Evolutionary conservation across 2,797 vertebrate genomes (phyloP).

Genomic region (Schizothorax lantsangensis): DNA sequence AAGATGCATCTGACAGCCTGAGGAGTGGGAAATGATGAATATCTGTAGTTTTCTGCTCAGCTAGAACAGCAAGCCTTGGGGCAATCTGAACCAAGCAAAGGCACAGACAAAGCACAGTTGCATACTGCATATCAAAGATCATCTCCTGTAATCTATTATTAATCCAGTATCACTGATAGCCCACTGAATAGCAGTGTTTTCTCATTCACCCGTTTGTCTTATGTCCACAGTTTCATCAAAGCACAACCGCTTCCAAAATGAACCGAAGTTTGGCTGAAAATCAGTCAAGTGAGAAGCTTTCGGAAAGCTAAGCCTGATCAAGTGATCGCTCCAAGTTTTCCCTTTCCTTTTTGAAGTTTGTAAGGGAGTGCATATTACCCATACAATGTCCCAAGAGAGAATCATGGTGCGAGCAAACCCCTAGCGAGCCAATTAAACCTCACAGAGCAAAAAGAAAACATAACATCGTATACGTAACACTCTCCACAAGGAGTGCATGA

Average conservation of each 20-base stretch:
- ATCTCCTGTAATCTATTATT: conserved; percentile 52
- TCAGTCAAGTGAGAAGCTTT: conserved; percentile 4
- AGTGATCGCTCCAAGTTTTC: background rate
- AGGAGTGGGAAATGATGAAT: conserved; percentile 39
- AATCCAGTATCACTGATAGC: conserved; percentile 50
- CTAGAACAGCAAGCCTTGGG: conserved; percentile 29
- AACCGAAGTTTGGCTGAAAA: conserved; percentile 2
- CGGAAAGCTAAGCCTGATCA: background rate
- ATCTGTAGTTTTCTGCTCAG: conserved; percentile 28
- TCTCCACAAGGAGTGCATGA: background rate
- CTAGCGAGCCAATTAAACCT: conserved; percentile 54
- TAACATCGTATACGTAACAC: background rate
- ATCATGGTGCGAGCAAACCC: background rate
- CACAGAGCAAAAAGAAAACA: conserved; percentile 34
- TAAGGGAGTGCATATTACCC: background rate
- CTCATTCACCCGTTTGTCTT: conserved; percentile 24
- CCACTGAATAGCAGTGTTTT: conserved; percentile 12
- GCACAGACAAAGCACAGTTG: conserved; percentile 36
- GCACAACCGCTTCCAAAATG: background rate
- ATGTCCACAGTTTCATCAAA: conserved; percentile 30
- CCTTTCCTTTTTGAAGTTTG: conserved; percentile 3
- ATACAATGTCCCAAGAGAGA: conserved; percentile 6
- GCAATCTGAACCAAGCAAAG: conserved; percentile 37
- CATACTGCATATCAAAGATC: conserved; percentile 42
- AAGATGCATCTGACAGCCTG: conserved; percentile 25